A percentile compares a stretch with the other conserved stretches of the same genome.
Conservation (phyloP, 2,113 vertebrate species). For the Recurvirostra avosetta region DNA sequence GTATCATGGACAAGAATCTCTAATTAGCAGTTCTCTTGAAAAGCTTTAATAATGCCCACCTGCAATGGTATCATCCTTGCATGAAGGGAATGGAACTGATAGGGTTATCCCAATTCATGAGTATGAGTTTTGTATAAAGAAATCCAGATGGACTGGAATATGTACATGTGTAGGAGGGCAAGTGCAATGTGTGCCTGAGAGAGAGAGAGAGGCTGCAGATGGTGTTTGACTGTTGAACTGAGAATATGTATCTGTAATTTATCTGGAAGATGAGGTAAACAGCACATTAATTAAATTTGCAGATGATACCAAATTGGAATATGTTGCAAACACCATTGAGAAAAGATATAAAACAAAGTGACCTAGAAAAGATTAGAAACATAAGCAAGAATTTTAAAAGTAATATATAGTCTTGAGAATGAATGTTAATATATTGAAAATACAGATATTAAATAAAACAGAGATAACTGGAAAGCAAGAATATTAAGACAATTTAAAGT, state of each 20-base stretch:
- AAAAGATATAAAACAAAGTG: slow-evolving; percentile 44
- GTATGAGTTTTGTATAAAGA: slow-evolving; percentile 10
- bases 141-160: slow-evolving; percentile 44
- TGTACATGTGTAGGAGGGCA: not conserved
- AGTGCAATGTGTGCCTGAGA: slow-evolving; percentile 13
- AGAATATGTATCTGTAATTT: slow-evolving; percentile 64
- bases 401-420: not conserved
- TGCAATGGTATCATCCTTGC: not conserved
- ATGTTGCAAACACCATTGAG: slow-evolving; percentile 22
- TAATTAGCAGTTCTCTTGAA: not conserved
- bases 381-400: not conserved
- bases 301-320: slow-evolving; percentile 55
- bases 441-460: not conserved
- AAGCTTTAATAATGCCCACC: not conserved
- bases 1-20: not conserved
- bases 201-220: slow-evolving; percentile 40
- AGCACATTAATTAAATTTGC: slow-evolving; percentile 65
- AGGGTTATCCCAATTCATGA: not conserved
- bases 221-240: slow-evolving; percentile 67
- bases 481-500: not conserved
- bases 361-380: slow-evolving; percentile 43
- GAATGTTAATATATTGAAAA: not conserved
- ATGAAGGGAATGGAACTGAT: not conserved
- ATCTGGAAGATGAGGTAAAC: slow-evolving; percentile 62
- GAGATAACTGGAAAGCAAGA: not conserved